Evolutionary conservation across 2,797 vertebrate species (phyloP), one percentile per base, ranked within the genome.

Genomic region (Acipenser transmontanus): DNA sequence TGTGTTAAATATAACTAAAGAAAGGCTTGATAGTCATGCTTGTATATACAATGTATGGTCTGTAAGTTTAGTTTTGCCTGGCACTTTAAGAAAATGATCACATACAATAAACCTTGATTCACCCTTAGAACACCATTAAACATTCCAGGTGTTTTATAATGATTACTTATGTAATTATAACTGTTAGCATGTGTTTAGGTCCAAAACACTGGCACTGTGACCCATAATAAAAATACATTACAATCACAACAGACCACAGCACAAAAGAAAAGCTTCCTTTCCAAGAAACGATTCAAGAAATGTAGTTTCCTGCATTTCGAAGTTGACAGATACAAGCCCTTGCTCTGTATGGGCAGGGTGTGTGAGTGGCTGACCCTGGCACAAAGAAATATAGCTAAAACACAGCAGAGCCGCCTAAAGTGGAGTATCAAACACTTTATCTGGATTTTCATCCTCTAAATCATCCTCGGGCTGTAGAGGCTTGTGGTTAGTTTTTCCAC

Each of bases 341-440:
- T 61, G 34, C 34, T 34, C 34, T 34, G 34, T 34, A 34, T 34
- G 34, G 34, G 34, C 34, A 34, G 34, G 34, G 34, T 34, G 4
- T 34, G 34, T 34, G 34, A 34, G 34, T 34, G 34, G 4, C 34
- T 34, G 34, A 34, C 34, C 34, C 34, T 34, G 34, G 34, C 34
- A 34, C 34, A 34, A 34, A 34, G 34, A 34, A 34, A 34, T 34
- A 34, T 1, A 34, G 0, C 34, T 34, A 34, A 34, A 34, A 4
- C 34, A 34, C 34, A 34, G 34, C 34, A 34, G 2, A 34, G 34
- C 4, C 34, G 4, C 66, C 87, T 93, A 99, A 77, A 99, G 92
- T 70, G 89, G 83, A 6, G 96, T 97, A 84, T 98, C 91, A 70
- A 94, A 96, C 48, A 89, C 91, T 66, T 89, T 94, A 63, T 93